phyloP scores from a whole-genome alignment of 2,888 invertebrate species.

The Troides aeacus region DNA sequence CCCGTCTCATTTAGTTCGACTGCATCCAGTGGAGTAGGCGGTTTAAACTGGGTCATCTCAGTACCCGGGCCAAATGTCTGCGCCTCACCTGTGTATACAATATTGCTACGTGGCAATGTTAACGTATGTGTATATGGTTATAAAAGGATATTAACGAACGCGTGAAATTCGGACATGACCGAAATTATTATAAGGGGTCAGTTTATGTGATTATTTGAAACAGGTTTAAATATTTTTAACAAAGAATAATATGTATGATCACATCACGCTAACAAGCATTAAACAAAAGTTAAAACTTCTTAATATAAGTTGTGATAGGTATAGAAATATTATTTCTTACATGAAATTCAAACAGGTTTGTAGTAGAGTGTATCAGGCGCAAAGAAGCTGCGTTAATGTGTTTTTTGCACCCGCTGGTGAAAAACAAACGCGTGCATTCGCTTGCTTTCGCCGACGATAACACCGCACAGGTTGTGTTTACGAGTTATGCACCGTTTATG shows the following conservation, averaged over 20 bases:
- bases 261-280: too few species aligned
- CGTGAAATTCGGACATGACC: slow-evolving; percentile 7
- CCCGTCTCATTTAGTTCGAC: background rate
- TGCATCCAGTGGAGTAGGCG: slow-evolving; percentile 26
- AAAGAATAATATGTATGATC: background rate
- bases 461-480: slow-evolving; percentile 3
- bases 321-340: background rate
- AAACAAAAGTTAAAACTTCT: background rate
- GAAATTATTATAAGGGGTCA: slow-evolving; percentile 1
- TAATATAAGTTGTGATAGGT: too few species aligned
- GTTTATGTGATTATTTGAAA: background rate
- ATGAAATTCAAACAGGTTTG: background rate
- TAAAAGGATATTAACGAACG: slow-evolving; percentile 5
- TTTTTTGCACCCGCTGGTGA: slow-evolving; percentile 11
- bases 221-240: background rate
- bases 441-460: slow-evolving; percentile 16
- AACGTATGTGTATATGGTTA: background rate
- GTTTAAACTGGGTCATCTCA: slow-evolving; percentile 30
- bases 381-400: slow-evolving; percentile 10
- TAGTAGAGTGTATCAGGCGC: slow-evolving; percentile 3
- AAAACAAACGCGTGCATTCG: slow-evolving; percentile 6
- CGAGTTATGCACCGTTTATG: slow-evolving; percentile 2
- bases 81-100: slow-evolving; percentile 15
- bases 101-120: background rate
- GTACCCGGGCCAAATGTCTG: slow-evolving; percentile 9